phyloP scores from a whole-genome alignment of 2,113 vertebrate species.

The Microcebus jonahi region DNA sequence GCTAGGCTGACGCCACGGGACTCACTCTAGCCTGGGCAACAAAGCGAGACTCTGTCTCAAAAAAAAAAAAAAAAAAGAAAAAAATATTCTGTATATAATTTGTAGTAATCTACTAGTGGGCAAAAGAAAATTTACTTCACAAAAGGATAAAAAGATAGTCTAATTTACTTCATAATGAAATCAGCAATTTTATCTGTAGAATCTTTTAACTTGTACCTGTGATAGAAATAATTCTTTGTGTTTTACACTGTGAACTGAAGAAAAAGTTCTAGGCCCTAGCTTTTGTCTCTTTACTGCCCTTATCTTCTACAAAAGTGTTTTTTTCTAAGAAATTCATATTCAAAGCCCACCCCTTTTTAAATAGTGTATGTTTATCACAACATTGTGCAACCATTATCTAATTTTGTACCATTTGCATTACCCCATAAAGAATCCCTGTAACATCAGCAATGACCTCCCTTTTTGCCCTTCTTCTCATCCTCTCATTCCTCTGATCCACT shows the following conservation, averaged over 20 bases:
- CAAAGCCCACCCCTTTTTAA: background rate
- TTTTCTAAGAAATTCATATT: background rate
- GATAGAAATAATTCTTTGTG: background rate
- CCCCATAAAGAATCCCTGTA: background rate
- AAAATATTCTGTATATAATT: background rate
- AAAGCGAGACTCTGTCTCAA: no score
- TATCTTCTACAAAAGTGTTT: background rate
- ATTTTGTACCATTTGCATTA: background rate
- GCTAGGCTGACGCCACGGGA: no score
- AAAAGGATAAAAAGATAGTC: background rate
- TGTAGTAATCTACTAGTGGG: background rate
- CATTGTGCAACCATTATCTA: background rate
- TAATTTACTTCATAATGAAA: background rate
- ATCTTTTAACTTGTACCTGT: background rate
- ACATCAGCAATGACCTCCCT: background rate
- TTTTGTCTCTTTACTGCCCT: background rate
- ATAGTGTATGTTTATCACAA: background rate
- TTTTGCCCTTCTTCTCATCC: background rate
- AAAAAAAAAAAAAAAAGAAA: no score
- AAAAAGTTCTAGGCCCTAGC: background rate
- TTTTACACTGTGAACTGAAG: background rate
- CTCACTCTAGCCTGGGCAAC: no score
- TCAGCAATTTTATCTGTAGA: background rate
- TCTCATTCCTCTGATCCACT: background rate
- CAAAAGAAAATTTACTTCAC: background rate